Base-by-base conservation (phyloP, 2,797 vertebrate species). In the Yasuhikotakia modesta region DNA sequence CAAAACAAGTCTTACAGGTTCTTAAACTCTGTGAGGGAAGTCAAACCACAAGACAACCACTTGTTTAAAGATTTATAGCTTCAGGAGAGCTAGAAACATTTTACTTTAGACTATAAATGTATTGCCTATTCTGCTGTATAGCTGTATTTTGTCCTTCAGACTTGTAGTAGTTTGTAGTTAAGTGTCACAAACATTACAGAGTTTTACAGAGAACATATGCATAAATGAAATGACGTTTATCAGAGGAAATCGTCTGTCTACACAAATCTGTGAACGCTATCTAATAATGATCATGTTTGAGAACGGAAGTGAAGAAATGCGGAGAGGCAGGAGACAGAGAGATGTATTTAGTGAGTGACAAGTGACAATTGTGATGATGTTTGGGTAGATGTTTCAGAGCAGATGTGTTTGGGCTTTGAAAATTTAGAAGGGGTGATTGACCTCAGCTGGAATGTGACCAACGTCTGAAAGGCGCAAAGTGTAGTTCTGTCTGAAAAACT, bases 371-470 rank as follows among this genome's bases (percentile, higher is more conserved):
- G 53, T 52, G 63, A 48, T 72, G 71, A 58, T 58, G 21, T 60
- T 58, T 69, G 30, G 66, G 16, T 45, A 48, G 53, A 58, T 78
- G 45, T 76, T 58, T 71, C 27, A n/a, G 64, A 57, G 69, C 63
- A 21, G 45, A 76, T 66, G 53, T 82, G 74, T 78, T 84, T 82
- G 78, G 70, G 14, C n/a, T 78, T 61, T 65, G 68, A 73, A 70
- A 48, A 76, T 84, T 61, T 53, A 7, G 45, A 71, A 35, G 43
- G 7, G 79, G 45, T 82, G 72, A 50, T 73, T 81, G 81, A 85
- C 79, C 81, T 52, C 46, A 19, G 45, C 73, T 82, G 81, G 81
- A 82, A 85, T 85, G 83, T 30, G 65, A 67, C 32, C 12, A 58
- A 21, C 76, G 8, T 24, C 6, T 85, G 52, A 57, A 73, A 78